Percentiles rank a stretch among this genome's conserved stretches.
phyloP scores from a whole-genome alignment of 2,797 vertebrate species.

The Eulemur albifrons region DNA sequence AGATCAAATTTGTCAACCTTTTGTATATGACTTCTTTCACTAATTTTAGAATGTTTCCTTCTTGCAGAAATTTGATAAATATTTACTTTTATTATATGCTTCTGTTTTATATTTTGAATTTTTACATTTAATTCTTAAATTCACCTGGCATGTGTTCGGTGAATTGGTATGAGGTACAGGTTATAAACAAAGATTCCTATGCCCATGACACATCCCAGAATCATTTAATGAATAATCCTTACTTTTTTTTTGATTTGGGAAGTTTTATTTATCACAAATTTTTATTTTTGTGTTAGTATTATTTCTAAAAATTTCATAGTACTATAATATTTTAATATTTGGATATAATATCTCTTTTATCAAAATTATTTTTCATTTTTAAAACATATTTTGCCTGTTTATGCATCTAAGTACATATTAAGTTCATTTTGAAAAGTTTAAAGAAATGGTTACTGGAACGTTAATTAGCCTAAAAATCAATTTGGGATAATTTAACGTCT shows the following conservation, averaged over 20 bases:
- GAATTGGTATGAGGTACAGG: not conserved
- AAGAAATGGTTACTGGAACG: not conserved
- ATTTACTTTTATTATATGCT: slow-evolving; percentile 21
- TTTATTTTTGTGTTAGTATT: not conserved
- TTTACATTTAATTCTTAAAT: slow-evolving; percentile 35
- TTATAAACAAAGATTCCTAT: not conserved
- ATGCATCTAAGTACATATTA: not conserved
- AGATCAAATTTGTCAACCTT: not conserved
- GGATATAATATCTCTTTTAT: not conserved
- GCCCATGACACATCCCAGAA: not conserved
- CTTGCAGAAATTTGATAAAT: slow-evolving; percentile 12
- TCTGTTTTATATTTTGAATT: slow-evolving; percentile 21
- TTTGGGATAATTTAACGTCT: slow-evolving; percentile 7
- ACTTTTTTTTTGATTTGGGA: not conserved
- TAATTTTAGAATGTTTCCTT: slow-evolving; percentile 19
- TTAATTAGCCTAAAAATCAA: slow-evolving; percentile 14
- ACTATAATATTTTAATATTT: slow-evolving; percentile 34
- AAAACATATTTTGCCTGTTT: not conserved
- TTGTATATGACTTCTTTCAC: not conserved
- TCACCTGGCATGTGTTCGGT: not conserved
- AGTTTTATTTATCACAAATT: not conserved
- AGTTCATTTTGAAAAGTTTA: not conserved
- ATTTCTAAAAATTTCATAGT: not conserved
- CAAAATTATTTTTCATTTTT: slow-evolving; percentile 25
- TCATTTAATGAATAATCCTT: not conserved